These are phyloP conservation scores for Falco columbarius DNA, from an alignment of 2,797 vertebrate genomes.

Conservation along the genomic window DNA sequence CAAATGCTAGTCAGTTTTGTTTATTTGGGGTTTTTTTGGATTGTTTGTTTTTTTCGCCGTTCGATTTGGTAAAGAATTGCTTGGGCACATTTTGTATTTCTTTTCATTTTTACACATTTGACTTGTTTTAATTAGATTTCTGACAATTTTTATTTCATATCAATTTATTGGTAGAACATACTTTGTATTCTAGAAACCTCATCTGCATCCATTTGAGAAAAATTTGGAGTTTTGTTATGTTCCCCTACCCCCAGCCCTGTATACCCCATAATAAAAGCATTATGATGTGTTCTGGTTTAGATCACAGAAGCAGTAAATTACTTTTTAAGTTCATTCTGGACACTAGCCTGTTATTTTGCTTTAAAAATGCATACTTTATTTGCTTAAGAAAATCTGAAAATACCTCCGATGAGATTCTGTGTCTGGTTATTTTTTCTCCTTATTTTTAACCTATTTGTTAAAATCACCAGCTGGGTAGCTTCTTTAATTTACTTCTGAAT, in stretches of 20 bases:
- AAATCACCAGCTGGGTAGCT: constrained; percentile 34
- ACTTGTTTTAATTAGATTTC: constrained; percentile 48
- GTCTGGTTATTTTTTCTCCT: constrained; percentile 20
- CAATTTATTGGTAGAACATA: not conserved
- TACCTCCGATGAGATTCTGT: not conserved
- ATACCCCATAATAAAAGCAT: not conserved
- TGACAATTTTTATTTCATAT: constrained; percentile 12
- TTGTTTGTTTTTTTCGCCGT: not conserved
- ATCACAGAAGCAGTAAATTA: constrained; percentile 29
- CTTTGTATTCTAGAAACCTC: not conserved
- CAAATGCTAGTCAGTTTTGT: not conserved
- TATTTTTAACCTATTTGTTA: constrained; percentile 39
- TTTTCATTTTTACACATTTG: constrained; percentile 13
- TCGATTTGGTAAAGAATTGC: not conserved
- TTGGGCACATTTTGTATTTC: not conserved
- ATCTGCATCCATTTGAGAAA: not conserved
- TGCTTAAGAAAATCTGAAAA: constrained; percentile 6
- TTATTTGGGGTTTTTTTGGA: too few species aligned
- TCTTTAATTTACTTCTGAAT: constrained; percentile 47
- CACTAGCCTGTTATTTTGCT: not conserved
- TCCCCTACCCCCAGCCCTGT: not conserved
- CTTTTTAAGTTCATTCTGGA: constrained; percentile 1
- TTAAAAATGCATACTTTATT: not conserved
- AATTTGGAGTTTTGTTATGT: not conserved
- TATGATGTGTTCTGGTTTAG: not conserved